phyloP scores from a whole-genome alignment of 1,140 invertebrate genomes.

The Drosophila hydei region DNA sequence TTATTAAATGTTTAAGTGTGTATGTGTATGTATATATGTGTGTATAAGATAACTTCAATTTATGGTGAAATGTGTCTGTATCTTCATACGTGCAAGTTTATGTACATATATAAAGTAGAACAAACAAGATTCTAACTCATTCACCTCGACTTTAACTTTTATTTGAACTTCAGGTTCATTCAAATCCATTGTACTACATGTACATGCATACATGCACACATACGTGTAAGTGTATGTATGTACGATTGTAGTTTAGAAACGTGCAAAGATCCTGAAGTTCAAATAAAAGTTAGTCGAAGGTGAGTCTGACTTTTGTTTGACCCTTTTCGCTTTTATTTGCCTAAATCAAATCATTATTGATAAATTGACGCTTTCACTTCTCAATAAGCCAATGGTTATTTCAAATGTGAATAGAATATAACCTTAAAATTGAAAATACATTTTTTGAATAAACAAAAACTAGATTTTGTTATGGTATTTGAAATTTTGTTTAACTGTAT shows the following conservation, averaged over 20 bases:
- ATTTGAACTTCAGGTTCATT: conserved; percentile 37
- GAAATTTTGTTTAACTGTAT: no score
- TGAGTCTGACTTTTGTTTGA: conserved; percentile 1
- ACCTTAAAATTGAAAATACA: no score
- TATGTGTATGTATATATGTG: no score
- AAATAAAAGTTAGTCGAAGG: conserved; percentile 2
- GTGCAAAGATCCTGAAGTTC: not conserved
- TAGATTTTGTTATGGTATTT: no score
- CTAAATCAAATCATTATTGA: not conserved
- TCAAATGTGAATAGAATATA: no score
- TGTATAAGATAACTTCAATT: no score
- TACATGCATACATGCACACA: not conserved
- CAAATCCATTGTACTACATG: not conserved
- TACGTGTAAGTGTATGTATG: no score
- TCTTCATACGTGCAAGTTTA: not conserved
- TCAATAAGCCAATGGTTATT: no score
- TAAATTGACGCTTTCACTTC: no score
- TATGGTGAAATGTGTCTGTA: not conserved
- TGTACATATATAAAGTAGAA: conserved; percentile 10
- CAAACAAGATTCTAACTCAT: conserved; percentile 30
- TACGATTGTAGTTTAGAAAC: not conserved
- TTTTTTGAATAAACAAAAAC: no score
- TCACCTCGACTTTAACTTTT: conserved; percentile 40
- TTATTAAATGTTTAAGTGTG: not conserved
- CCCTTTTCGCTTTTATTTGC: not conserved